A percentile compares a stretch with the other conserved stretches of the same genome.
These are phyloP conservation scores for Drosophila elegans DNA, from an alignment of 1,140 invertebrate genomes.

Conservation along the genomic window DNA sequence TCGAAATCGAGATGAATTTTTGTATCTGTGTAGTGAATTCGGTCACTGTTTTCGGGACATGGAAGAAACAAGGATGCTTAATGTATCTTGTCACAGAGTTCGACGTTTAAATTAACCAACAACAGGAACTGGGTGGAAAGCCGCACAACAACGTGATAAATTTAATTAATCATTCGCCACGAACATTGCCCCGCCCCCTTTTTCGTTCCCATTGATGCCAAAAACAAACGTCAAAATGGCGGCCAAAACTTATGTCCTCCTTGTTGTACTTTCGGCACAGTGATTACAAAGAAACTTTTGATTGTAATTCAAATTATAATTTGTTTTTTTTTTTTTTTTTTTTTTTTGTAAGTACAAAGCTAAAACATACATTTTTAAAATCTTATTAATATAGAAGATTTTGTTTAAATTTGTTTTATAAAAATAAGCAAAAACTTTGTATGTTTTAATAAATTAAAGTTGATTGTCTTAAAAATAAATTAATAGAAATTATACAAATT, in stretches of 20 bases:
- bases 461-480: too few relatives aligned
- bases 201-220: conserved; percentile 8
- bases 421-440: too few relatives aligned
- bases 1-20: too few relatives aligned
- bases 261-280: conserved; percentile 1
- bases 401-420: too few relatives aligned
- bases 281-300: background rate
- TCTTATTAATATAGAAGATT: too few relatives aligned
- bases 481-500: too few relatives aligned
- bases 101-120: conserved; percentile 78
- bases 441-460: too few relatives aligned
- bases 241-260: conserved; percentile 55
- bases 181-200: background rate
- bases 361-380: too few relatives aligned
- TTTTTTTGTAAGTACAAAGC: too few relatives aligned
- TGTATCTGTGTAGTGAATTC: background rate
- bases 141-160: conserved; percentile 72
- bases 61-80: conserved; percentile 51
- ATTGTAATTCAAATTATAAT: too few relatives aligned
- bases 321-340: too few relatives aligned
- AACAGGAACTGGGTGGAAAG: conserved; percentile 44
- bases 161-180: conserved; percentile 77
- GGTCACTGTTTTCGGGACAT: conserved; percentile 15
- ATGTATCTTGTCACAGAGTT: conserved; percentile 75
- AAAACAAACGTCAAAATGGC: conserved; percentile 73